phyloP scores from a whole-genome alignment of 2,113 vertebrate genomes.

The Microcebus lehilahytsara region DNA sequence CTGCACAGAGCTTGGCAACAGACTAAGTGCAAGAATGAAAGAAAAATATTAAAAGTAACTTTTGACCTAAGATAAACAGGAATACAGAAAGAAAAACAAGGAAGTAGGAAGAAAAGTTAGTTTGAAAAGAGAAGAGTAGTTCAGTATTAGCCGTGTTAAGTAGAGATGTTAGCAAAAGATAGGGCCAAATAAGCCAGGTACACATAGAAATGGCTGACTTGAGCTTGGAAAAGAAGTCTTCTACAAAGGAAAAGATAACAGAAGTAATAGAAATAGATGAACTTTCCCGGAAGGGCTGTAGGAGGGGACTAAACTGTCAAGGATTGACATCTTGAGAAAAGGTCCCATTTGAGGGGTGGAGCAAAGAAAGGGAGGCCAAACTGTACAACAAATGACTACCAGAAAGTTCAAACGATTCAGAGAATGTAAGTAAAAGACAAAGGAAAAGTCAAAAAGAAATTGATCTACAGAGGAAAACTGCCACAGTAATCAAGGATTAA shows the following conservation, averaged over 20 bases:
- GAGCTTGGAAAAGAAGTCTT: neutral
- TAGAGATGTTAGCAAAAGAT: neutral
- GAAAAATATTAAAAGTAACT: neutral
- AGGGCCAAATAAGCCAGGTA: neutral
- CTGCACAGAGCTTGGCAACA: neutral
- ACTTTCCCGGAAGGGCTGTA: neutral
- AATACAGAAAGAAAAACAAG: neutral
- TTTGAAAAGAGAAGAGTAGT: neutral
- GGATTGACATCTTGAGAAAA: neutral
- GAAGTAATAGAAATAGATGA: neutral
- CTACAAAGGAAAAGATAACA: neutral
- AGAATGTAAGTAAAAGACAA: neutral
- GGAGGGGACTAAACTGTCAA: neutral
- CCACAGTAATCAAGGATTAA: neutral
- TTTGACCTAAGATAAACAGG: neutral
- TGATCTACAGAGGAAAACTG: neutral
- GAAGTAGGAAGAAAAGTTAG: neutral
- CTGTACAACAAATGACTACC: neutral
- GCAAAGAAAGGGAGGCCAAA: neutral
- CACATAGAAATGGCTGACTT: neutral
- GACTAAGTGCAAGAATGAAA: neutral
- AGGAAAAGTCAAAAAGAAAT: neutral
- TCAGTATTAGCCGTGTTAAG: neutral
- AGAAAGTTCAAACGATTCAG: slow-evolving; percentile 20
- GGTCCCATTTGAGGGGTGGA: neutral